These are phyloP conservation scores for Polyommatus iphigenia DNA, from an alignment of 2,888 invertebrate genomes.

Conservation along the genomic window DNA sequence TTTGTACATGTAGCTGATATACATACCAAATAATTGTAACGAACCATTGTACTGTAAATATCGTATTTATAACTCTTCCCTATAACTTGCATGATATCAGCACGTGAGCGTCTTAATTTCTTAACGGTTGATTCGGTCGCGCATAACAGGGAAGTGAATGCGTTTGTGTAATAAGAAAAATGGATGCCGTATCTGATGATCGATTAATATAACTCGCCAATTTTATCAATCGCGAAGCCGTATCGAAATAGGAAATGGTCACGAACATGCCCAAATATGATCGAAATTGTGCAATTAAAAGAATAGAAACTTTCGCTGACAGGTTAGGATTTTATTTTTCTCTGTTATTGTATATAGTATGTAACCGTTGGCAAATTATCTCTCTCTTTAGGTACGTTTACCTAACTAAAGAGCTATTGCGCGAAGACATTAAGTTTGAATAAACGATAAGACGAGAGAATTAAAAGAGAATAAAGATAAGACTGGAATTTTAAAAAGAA, in stretches of 20 bases:
- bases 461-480: too few relatives aligned
- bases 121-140: constrained; percentile 14
- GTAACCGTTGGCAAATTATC: too few relatives aligned
- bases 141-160: constrained; percentile 41
- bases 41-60: neutral
- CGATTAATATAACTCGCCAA: constrained; percentile 30
- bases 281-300: neutral
- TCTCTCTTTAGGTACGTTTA: too few relatives aligned
- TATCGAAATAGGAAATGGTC: constrained; percentile 1
- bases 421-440: too few relatives aligned
- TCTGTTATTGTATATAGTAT: too few relatives aligned
- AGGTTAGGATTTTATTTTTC: neutral
- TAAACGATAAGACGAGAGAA: too few relatives aligned
- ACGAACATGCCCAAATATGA: constrained; percentile 1
- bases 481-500: too few relatives aligned
- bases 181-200: constrained; percentile 39
- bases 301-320: neutral
- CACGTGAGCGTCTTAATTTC: constrained; percentile 22
- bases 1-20: too few relatives aligned
- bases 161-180: constrained; percentile 35
- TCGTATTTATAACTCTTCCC: neutral
- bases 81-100: constrained; percentile 4
- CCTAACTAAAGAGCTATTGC: too few relatives aligned
- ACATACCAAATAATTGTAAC: too few relatives aligned
- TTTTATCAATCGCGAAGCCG: neutral